These are phyloP conservation scores for Silurus asotus DNA, from an alignment of 2,113 vertebrate species.

Conservation along the genomic window DNA sequence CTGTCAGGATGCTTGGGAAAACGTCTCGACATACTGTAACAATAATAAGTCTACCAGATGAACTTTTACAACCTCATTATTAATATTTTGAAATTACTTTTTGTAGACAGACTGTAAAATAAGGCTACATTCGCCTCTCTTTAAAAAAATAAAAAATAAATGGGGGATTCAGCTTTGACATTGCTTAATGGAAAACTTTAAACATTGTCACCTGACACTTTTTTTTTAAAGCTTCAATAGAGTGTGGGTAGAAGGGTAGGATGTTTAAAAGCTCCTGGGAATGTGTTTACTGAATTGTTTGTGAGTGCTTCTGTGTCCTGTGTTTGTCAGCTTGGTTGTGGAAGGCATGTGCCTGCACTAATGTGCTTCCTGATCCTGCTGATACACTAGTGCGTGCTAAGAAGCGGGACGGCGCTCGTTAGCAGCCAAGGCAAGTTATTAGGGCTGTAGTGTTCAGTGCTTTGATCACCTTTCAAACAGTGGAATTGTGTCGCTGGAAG, in stretches of 20 bases:
- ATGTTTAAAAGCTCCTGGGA: constrained; percentile 8
- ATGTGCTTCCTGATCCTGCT: constrained; percentile 37
- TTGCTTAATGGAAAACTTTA: background rate
- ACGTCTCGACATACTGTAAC: background rate
- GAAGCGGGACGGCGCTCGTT: constrained; percentile 17
- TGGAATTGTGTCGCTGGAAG: background rate
- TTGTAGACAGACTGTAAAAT: background rate
- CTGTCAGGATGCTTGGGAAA: background rate
- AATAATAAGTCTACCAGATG: background rate
- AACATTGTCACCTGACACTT: background rate
- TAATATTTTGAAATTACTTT: background rate
- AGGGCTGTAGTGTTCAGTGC: background rate
- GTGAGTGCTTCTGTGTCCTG: constrained; percentile 13
- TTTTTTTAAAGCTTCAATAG: background rate
- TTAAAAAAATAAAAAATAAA: background rate
- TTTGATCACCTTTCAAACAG: background rate
- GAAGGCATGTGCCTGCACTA: constrained; percentile 11
- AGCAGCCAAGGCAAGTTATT: background rate
- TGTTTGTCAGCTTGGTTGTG: constrained; percentile 29
- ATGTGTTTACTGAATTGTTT: constrained; percentile 23
- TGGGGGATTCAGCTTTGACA: background rate
- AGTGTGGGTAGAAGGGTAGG: background rate
- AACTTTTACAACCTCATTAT: background rate
- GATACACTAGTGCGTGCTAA: background rate
- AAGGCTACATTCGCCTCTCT: background rate